Evolutionary conservation across 2,888 invertebrate species (phyloP).

Genomic region (Hirtodrosophila confusa): DNA sequence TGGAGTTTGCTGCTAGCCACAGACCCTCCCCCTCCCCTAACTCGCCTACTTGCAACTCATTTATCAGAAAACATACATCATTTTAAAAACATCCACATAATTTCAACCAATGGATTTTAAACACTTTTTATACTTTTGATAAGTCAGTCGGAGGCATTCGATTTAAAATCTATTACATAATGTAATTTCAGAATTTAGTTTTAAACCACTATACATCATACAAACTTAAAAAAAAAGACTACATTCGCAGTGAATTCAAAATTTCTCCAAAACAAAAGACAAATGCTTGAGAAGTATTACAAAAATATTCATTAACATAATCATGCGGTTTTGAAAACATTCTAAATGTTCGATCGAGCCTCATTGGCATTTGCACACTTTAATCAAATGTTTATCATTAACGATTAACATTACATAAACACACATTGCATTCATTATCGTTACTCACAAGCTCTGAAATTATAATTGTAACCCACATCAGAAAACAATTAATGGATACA

Average conservation of each 20-base stretch:
- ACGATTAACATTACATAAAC: conserved; percentile 38
- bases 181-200: conserved; percentile 70
- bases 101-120: conserved; percentile 75
- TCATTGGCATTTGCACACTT: conserved; percentile 65
- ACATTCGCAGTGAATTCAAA: conserved; percentile 77
- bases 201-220: conserved; percentile 55
- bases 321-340: conserved; percentile 76
- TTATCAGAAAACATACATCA: conserved; percentile 21
- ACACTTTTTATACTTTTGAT: conserved; percentile 80
- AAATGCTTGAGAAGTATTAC: conserved; percentile 76
- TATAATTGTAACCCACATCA: conserved; percentile 66
- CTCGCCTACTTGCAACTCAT: conserved; percentile 9
- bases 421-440: conserved; percentile 60
- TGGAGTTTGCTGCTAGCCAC: conserved; percentile 56
- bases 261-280: conserved; percentile 68
- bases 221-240: conserved; percentile 57
- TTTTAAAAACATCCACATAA: conserved; percentile 39
- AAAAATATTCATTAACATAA: conserved; percentile 68
- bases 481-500: conserved; percentile 55
- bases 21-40: neutral
- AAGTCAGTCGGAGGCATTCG: conserved; percentile 79
- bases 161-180: conserved; percentile 71
- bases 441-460: conserved; percentile 57
- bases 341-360: conserved; percentile 71
- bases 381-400: conserved; percentile 65